Conservation (phyloP, 2,888 invertebrate species). For the Onthophagus sagittarius region DNA sequence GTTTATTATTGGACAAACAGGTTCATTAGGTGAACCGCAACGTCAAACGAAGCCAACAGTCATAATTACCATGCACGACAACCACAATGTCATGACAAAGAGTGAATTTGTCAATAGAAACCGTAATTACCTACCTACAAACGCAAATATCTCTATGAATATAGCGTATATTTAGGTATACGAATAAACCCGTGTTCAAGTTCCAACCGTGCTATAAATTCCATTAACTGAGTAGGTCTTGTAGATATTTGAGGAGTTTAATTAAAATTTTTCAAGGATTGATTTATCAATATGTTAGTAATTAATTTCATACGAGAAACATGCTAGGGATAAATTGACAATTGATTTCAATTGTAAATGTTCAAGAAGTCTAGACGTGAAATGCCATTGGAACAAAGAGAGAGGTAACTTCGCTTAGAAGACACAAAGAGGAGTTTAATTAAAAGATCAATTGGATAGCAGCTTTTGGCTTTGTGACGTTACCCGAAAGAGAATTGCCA, state of each 20-base stretch:
- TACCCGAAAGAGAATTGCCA: not conserved
- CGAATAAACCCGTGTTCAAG: no score
- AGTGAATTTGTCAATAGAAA: not conserved
- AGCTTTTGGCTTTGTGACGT: not conserved
- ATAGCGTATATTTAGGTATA: no score
- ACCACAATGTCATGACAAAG: not conserved
- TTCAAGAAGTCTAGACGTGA: not conserved
- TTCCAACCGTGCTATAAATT: no score
- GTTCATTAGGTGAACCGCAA: not conserved
- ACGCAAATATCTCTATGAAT: no score
- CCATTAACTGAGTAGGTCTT: no score
- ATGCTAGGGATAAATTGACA: not conserved
- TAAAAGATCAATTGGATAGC: not conserved
- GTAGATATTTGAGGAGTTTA: no score
- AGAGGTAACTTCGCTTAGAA: not conserved
- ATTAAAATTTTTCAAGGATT: no score
- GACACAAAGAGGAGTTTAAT: not conserved
- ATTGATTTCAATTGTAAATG: not conserved
- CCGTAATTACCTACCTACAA: no score
- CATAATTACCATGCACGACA: not conserved
- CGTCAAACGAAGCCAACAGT: not conserved
- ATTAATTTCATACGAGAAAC: not conserved
- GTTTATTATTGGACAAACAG: not conserved
- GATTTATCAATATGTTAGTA: not conserved
- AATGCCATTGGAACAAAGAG: not conserved